phyloP scores from a whole-genome alignment of 2,888 invertebrate species.

The Autographa pulchrina region DNA sequence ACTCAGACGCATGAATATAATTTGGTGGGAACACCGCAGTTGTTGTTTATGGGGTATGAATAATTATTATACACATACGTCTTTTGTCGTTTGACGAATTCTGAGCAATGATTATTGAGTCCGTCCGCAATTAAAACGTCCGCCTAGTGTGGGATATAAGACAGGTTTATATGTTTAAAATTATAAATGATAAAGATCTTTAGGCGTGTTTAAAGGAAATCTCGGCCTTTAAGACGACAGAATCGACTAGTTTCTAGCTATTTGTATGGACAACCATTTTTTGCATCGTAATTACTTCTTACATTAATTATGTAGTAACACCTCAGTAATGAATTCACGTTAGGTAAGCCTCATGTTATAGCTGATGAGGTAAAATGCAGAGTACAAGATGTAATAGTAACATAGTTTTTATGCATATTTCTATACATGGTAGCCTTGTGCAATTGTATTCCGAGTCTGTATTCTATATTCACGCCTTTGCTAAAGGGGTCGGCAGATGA shows the following conservation, averaged over 20 bases:
- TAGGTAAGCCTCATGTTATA: neutral
- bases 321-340: neutral
- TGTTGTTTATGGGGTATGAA: neutral
- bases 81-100: neutral
- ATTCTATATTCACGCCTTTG: neutral
- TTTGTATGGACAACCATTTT: neutral
- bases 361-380: conserved; percentile 4
- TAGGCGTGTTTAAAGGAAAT: neutral
- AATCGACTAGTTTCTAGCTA: neutral
- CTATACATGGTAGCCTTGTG: neutral
- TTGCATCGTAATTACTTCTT: neutral
- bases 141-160: neutral
- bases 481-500: neutral
- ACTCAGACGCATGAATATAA: conserved; percentile 14
- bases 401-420: conserved; percentile 3
- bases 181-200: neutral
- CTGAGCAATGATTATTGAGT: neutral
- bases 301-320: conserved; percentile 4
- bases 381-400: conserved; percentile 1
- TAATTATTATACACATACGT: neutral
- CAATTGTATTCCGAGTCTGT: neutral
- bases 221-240: neutral
- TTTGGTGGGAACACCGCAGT: conserved; percentile 11
- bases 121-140: neutral
- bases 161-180: neutral